Evolutionary conservation across 1,140 invertebrate genomes (phyloP), one percentile per base, ranked within the genome.

Genomic region (Patella vulgata): DNA sequence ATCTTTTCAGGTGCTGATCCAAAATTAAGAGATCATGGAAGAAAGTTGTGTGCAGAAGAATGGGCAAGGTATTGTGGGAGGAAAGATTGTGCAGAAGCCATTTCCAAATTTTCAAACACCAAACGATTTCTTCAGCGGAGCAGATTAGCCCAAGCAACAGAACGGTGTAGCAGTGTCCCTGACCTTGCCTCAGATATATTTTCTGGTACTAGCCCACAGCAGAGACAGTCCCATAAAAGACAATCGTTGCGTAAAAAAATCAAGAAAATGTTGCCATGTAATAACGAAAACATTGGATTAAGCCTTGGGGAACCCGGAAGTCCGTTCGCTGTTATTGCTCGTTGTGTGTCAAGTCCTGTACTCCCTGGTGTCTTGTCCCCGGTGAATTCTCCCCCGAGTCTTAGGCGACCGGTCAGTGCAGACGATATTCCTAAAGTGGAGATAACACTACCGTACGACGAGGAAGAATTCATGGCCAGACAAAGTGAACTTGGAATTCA

Each of bases 51-150:
- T 56, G 90, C 92, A 0, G 88, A 91, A 57, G 91, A 93, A 75
- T 93, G 92, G 92, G 91, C 92, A 0, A 83, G 89, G 61, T 92
- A 89, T 78, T 92, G 91, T 66, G 90, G 91, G 1, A 86, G 92
- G 23, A 88, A 90, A 70, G 87, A 90, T 14, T 92, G 90, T 73
- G 90, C 90, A 1, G 90, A 92, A 64, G 86, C 90, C 40, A 92
- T 93, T 64, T 89, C 91, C 60, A 89, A 90, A 67, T 89, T 90
- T 69, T 87, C 90, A 0, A 86, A 79, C 55, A 78, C 71, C 21
- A 80, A 78, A 58, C 54, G 71, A 19, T 77, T 75, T 63, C 67
- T 75, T 36, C 68, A 74, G 28, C 70, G 68, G 28, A n/a, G 57
- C 4, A 52, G 56, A 21, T 52, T 68, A 61, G 21, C 53, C 28